These are phyloP conservation scores for Circaetus cinerascens DNA, from an alignment of 2,113 vertebrate species.

Conservation along the genomic window DNA sequence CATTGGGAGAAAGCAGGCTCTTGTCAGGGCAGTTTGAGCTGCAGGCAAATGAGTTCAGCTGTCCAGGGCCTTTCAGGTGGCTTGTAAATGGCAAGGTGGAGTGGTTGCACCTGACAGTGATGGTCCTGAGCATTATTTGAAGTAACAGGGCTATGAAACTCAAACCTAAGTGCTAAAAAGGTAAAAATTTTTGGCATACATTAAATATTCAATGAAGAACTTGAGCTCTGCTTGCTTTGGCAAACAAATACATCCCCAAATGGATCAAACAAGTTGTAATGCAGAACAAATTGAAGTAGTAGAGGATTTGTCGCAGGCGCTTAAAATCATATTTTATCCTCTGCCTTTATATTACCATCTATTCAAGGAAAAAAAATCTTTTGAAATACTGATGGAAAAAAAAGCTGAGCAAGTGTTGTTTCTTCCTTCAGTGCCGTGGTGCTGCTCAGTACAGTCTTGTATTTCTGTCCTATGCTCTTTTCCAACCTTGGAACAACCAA, in stretches of 20 bases:
- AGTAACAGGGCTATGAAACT: neutral
- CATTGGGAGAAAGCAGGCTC: neutral
- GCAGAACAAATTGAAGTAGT: conserved; percentile 65
- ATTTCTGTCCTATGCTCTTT: neutral
- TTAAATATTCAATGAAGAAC: conserved; percentile 60
- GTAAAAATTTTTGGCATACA: conserved; percentile 6
- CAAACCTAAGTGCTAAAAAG: conserved; percentile 13
- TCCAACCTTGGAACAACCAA: neutral
- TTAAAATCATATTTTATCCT: conserved; percentile 63
- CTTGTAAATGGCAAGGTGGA: neutral
- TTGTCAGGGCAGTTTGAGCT: neutral
- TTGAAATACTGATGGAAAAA: neutral
- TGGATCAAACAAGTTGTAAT: conserved; percentile 69
- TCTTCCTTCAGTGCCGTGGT: neutral
- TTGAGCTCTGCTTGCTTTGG: conserved; percentile 63
- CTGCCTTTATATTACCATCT: conserved; percentile 15
- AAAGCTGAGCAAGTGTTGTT: neutral
- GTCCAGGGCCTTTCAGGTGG: neutral
- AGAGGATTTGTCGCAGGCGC: conserved; percentile 59
- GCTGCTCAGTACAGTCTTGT: neutral
- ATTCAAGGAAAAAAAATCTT: neutral
- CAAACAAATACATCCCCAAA: conserved; percentile 62
- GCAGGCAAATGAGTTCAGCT: neutral
- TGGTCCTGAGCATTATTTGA: neutral
- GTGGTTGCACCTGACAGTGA: neutral